Percentiles rank a stretch among this genome's conserved stretches.
These are phyloP conservation scores for Alsophila aescularia DNA, from an alignment of 2,888 invertebrate species.

Conservation along the genomic window DNA sequence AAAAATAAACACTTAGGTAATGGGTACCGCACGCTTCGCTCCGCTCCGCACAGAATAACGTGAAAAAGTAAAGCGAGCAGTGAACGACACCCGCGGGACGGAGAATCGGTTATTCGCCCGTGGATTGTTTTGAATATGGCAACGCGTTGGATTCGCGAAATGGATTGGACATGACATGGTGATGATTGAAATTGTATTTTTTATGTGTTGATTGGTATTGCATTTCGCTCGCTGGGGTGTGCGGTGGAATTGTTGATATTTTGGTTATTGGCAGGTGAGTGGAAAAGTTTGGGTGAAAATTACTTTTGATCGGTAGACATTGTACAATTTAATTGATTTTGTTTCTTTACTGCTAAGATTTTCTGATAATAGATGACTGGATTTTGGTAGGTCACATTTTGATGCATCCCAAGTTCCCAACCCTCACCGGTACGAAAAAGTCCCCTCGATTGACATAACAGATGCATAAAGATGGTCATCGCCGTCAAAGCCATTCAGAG, in stretches of 20 bases:
- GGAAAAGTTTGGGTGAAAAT: not conserved
- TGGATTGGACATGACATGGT: conserved; percentile 41
- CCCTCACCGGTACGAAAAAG: too few species aligned
- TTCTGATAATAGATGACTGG: not conserved
- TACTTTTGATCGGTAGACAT: not conserved
- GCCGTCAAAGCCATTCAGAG: too few species aligned
- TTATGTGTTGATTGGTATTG: conserved; percentile 36
- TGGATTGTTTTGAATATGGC: conserved; percentile 79
- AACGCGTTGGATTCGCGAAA: conserved; percentile 47
- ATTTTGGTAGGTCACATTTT: too few species aligned
- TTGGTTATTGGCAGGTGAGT: conserved; percentile 10
- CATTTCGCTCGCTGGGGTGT: conserved; percentile 20
- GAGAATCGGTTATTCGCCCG: conserved; percentile 77
- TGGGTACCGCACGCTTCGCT: conserved; percentile 60
- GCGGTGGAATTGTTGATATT: conserved; percentile 1
- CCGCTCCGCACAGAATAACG: conserved; percentile 50
- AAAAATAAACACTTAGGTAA: conserved; percentile 79
- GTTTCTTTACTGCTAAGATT: not conserved
- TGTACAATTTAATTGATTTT: not conserved
- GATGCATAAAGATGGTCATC: too few species aligned
- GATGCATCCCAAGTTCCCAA: not conserved
- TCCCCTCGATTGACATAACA: too few species aligned
- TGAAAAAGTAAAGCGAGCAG: conserved; percentile 75
- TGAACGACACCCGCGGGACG: conserved; percentile 75
- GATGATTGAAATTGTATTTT: conserved; percentile 29